A percentile compares a stretch with the other conserved stretches of the same genome.
Conservation (phyloP, 2,797 vertebrate species). For the Lutjanus argentimaculatus region DNA sequence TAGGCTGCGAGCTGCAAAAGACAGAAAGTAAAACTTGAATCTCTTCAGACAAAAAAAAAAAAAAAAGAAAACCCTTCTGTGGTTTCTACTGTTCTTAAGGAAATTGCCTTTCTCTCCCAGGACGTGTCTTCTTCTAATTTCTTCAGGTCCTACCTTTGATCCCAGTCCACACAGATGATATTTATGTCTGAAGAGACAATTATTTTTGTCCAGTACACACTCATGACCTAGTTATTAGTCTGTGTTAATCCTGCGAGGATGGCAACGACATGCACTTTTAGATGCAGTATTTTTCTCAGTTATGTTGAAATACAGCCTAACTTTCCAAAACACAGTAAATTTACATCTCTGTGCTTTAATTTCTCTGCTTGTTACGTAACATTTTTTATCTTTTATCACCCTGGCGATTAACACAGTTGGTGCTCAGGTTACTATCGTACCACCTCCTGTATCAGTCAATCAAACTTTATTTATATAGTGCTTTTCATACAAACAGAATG, state of each 20-base stretch:
- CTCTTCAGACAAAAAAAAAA: background rate
- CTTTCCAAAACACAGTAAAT: background rate
- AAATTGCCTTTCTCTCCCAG: conserved; percentile 47
- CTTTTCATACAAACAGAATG: no score
- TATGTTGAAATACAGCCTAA: background rate
- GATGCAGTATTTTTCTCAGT: background rate
- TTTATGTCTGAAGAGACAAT: conserved; percentile 47
- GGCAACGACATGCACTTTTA: conserved; percentile 4
- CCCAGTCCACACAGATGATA: conserved; percentile 29
- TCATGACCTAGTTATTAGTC: conserved; percentile 36
- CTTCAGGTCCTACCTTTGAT: conserved; percentile 2
- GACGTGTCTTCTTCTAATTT: conserved; percentile 30
- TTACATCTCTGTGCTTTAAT: background rate
- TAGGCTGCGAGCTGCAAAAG: background rate
- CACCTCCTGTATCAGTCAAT: no score
- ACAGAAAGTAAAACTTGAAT: background rate
- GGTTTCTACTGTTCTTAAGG: conserved; percentile 16
- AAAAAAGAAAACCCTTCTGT: conserved; percentile 10
- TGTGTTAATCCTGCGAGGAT: background rate
- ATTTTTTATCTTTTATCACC: background rate
- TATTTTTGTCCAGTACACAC: conserved; percentile 34
- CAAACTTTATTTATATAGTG: no score
- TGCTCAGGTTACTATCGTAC: no score
- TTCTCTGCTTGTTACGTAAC: background rate
- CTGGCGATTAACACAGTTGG: background rate